These are phyloP conservation scores for Montipora sp. DNA, from an alignment of 64 coral and sea anemone genomes.

Conservation along the genomic window DNA sequence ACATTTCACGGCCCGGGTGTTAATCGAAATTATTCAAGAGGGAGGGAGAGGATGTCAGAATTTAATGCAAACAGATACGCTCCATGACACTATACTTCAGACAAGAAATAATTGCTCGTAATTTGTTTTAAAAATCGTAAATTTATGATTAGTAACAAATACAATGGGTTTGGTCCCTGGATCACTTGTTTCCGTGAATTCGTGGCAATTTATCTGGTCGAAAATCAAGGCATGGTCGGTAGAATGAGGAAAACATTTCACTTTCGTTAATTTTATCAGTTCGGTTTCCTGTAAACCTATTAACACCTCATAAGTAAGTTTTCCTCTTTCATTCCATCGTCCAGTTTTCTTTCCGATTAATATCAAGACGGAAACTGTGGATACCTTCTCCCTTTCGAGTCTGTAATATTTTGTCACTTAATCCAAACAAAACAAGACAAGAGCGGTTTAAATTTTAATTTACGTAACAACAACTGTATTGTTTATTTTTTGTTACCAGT, in stretches of 20 bases:
- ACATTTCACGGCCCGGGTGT: neutral
- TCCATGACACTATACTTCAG: neutral
- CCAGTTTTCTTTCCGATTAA: neutral
- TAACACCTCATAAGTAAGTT: neutral
- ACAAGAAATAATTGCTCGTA: neutral
- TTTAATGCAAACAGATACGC: slow-evolving; percentile 2
- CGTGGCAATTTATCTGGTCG: neutral
- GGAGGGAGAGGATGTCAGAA: neutral
- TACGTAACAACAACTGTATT: neutral
- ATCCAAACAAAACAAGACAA: neutral
- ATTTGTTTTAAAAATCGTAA: neutral
- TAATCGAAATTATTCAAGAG: neutral
- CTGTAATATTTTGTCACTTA: neutral
- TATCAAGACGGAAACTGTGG: no score
- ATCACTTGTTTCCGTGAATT: neutral
- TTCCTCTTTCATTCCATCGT: neutral
- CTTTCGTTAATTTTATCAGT: neutral
- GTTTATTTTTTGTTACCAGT: neutral
- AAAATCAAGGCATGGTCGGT: neutral
- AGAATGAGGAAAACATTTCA: neutral
- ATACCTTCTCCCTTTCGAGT: no score
- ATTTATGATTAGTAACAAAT: neutral
- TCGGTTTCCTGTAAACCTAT: neutral
- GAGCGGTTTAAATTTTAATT: no score
- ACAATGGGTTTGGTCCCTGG: neutral